Percentiles rank a stretch among this genome's conserved stretches.
phyloP scores from a whole-genome alignment of 2,113 vertebrate species.

The Syrrhaptes paradoxus region DNA sequence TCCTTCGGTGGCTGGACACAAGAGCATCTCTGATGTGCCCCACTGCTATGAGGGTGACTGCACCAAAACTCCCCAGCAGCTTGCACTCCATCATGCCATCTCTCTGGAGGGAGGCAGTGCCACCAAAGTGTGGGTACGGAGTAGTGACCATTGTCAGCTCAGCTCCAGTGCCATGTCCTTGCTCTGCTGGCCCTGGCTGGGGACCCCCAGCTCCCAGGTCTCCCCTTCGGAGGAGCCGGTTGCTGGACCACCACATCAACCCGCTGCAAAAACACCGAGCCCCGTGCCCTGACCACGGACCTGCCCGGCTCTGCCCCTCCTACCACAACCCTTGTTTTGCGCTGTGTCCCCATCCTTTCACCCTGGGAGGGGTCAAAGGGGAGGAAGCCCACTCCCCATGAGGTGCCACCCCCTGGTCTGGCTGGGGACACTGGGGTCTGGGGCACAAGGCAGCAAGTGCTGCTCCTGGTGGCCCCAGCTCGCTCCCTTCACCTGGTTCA shows the following conservation, averaged over 20 bases:
- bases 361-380: background rate
- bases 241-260: background rate
- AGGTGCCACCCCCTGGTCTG: background rate
- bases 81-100: background rate
- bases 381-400: background rate
- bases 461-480: background rate
- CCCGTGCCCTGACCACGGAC: background rate
- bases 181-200: background rate
- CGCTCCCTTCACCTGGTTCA: conserved; percentile 7
- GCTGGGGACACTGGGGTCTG: too few relatives aligned
- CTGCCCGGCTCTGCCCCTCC: background rate
- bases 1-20: background rate
- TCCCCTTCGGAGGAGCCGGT: rapidly evolving
- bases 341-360: background rate
- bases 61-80: background rate
- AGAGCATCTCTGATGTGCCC: rapidly evolving
- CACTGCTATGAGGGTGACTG: background rate
- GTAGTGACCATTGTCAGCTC: rapidly evolving
- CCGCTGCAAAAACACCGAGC: background rate
- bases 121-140: background rate
- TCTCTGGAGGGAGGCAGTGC: background rate
- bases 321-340: background rate
- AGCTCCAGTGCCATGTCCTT: background rate
- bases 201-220: background rate
- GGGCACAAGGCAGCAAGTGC: background rate